Evolutionary conservation across 2,888 invertebrate species (phyloP).

Genomic region (Ophion ventricosus): DNA sequence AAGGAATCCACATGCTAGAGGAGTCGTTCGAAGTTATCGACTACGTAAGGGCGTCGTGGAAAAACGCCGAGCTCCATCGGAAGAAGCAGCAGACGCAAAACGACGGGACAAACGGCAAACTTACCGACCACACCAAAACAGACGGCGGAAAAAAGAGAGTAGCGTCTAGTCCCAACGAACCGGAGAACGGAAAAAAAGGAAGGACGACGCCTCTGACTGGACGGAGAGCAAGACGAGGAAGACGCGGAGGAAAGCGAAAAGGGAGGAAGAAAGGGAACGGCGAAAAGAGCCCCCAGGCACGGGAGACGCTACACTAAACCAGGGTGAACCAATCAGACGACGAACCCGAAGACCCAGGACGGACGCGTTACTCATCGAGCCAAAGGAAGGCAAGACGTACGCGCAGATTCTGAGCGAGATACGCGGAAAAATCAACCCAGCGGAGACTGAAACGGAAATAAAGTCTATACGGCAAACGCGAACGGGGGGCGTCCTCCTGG

Average conservation of each 20-base stretch:
- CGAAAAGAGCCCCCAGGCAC: background rate
- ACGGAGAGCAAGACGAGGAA: background rate
- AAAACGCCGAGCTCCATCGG: background rate
- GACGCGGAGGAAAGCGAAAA: background rate
- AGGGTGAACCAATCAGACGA: background rate
- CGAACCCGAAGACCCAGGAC: background rate
- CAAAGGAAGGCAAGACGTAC: constrained; percentile 10
- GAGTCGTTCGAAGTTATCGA: background rate
- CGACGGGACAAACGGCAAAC: background rate
- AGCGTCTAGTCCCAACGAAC: background rate
- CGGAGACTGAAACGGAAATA: background rate
- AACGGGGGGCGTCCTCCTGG: too few species aligned
- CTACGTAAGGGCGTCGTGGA: background rate
- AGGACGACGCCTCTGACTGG: background rate
- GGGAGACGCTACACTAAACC: background rate
- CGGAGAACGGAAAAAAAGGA: background rate
- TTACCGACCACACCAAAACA: background rate
- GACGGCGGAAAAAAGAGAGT: background rate
- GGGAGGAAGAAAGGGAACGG: background rate
- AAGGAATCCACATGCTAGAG: background rate
- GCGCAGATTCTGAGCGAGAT: constrained; percentile 7
- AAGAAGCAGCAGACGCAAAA: background rate
- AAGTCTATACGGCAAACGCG: background rate
- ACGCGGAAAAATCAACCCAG: background rate
- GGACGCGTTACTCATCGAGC: constrained; percentile 9